Percentiles rank a stretch among this genome's conserved stretches.
These are phyloP conservation scores for Exephanes ischioxanthus DNA, from an alignment of 2,888 invertebrate species.

Conservation along the genomic window DNA sequence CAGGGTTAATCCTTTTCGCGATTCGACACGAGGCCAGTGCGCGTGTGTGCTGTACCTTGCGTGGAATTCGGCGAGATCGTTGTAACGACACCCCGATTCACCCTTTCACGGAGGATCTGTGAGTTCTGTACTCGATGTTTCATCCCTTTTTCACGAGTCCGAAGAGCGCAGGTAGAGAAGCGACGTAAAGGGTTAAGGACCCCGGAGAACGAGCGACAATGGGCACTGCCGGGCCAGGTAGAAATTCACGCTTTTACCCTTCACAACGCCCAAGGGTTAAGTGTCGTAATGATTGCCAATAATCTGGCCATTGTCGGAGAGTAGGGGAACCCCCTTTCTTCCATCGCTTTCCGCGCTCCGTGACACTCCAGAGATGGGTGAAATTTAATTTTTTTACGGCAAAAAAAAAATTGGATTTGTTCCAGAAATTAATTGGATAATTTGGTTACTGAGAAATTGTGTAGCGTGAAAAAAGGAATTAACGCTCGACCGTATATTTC, in stretches of 20 bases:
- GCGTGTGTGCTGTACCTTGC: conserved; percentile 1
- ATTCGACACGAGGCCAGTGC: not conserved
- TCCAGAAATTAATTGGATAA: conserved; percentile 5
- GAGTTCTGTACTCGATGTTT: not conserved
- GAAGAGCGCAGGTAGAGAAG: conserved; percentile 9
- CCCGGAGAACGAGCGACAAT: conserved; percentile 68
- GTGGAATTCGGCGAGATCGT: not conserved
- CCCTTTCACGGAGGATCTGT: conserved; percentile 33
- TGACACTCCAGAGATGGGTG: not conserved
- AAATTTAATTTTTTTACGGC: conserved; percentile 13
- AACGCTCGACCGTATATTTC: too few relatives aligned
- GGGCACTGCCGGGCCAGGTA: conserved; percentile 70
- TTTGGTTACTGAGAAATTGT: not conserved
- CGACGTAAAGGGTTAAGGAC: conserved; percentile 75
- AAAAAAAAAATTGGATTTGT: conserved; percentile 31
- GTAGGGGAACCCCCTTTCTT: conserved; percentile 36
- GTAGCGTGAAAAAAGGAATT: too few relatives aligned
- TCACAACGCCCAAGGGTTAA: conserved; percentile 73
- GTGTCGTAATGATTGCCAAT: conserved; percentile 78
- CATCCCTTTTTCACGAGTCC: not conserved
- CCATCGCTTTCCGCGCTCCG: conserved; percentile 19
- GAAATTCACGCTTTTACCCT: conserved; percentile 72
- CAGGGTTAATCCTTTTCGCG: conserved; percentile 10
- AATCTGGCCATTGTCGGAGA: conserved; percentile 74
- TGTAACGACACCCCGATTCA: not conserved